These are phyloP conservation scores for Sebastes diploproa DNA, from an alignment of 2,797 vertebrate species.

Conservation along the genomic window DNA sequence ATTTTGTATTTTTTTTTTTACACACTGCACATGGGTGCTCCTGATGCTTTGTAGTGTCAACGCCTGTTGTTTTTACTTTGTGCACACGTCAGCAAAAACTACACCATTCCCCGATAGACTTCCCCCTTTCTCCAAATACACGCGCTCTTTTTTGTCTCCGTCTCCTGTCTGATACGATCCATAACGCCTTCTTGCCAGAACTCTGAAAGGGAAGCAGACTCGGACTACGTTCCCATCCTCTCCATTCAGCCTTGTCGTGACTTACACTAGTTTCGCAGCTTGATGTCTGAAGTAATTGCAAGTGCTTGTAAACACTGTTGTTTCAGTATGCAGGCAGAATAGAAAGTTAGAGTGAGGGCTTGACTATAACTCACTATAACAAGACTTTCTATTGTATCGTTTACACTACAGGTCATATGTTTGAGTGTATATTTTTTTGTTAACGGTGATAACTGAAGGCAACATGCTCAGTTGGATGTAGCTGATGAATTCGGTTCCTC, in stretches of 20 bases:
- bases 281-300: slow-evolving; percentile 57
- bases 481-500: background rate
- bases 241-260: slow-evolving; percentile 38
- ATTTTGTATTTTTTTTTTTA: background rate
- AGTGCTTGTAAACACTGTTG: slow-evolving; percentile 61
- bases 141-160: background rate
- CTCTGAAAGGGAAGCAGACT: slow-evolving; percentile 8
- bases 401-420: background rate
- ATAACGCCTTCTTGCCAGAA: background rate
- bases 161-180: slow-evolving; percentile 7
- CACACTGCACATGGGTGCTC: background rate
- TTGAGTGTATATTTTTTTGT: background rate
- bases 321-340: slow-evolving; percentile 10
- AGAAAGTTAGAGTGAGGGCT: background rate
- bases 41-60: too few relatives aligned
- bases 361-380: too few relatives aligned
- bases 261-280: slow-evolving; percentile 43
- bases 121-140: background rate
- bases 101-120: too few relatives aligned
- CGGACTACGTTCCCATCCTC: slow-evolving; percentile 6
- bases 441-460: background rate
- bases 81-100: too few relatives aligned
- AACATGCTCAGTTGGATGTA: too few relatives aligned
- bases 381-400: too few relatives aligned
- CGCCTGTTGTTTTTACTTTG: too few relatives aligned